A percentile compares a stretch with the other conserved stretches of the same genome.
phyloP scores from a whole-genome alignment of 2,888 invertebrate genomes.

The Leucophenga maculata region DNA sequence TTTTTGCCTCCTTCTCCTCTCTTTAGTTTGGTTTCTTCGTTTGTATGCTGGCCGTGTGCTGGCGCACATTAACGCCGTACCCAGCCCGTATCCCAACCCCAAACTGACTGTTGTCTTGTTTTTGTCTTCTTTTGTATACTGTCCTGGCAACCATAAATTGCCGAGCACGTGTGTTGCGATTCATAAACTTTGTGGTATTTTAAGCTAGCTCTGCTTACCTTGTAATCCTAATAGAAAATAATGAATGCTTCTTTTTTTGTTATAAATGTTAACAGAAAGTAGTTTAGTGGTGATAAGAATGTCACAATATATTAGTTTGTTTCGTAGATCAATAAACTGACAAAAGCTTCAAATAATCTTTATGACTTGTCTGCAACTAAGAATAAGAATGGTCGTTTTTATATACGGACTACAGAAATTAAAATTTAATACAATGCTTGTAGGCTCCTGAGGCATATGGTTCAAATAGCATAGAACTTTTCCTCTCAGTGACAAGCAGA shows the following conservation, averaged over 20 bases:
- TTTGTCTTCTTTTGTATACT: conserved; percentile 32
- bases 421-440: too few species aligned
- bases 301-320: too few species aligned
- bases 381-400: too few species aligned
- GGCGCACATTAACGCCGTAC: background rate
- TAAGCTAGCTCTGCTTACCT: conserved; percentile 58
- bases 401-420: too few species aligned
- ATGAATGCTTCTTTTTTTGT: conserved; percentile 48
- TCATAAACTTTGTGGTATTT: conserved; percentile 64
- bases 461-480: too few species aligned
- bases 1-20: background rate
- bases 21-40: conserved; percentile 26
- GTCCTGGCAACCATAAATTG: conserved; percentile 59
- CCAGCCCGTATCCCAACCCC: background rate
- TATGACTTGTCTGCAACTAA: too few species aligned
- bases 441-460: too few species aligned
- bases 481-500: too few species aligned
- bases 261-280: conserved; percentile 12
- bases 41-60: conserved; percentile 27
- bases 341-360: too few species aligned
- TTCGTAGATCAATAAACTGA: too few species aligned
- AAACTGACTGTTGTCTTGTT: background rate
- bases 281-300: conserved; percentile 37
- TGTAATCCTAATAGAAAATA: conserved; percentile 59
- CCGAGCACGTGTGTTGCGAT: conserved; percentile 59